A percentile compares a stretch with the other conserved stretches of the same genome.
These are phyloP conservation scores for Acyrthosiphon pisum DNA, from an alignment of 1,140 invertebrate species.

Conservation along the genomic window DNA sequence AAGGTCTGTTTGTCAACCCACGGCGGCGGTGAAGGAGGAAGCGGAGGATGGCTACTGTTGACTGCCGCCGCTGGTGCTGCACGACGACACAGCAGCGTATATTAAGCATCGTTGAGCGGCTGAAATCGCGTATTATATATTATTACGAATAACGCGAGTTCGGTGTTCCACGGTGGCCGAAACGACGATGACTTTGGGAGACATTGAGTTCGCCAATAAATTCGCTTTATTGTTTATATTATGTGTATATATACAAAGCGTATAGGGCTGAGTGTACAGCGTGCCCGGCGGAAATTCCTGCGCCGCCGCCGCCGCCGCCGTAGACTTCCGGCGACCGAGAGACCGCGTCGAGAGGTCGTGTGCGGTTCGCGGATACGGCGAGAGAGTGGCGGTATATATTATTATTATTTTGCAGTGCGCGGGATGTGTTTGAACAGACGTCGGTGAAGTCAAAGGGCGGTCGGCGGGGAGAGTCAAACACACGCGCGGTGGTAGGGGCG, in stretches of 20 bases:
- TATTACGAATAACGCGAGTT: neutral
- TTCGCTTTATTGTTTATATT: neutral
- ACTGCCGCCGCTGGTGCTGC: neutral
- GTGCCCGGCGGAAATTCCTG: neutral
- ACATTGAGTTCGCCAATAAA: neutral
- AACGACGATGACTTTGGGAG: neutral
- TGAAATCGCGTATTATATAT: neutral
- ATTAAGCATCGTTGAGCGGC: neutral
- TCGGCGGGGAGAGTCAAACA: neutral
- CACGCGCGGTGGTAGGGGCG: neutral
- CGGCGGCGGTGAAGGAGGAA: too few species aligned
- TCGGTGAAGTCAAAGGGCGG: neutral
- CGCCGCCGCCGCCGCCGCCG: neutral
- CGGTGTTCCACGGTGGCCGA: neutral
- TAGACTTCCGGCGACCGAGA: neutral
- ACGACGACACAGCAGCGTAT: neutral
- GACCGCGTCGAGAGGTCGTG: neutral
- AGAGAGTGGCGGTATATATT: too few species aligned
- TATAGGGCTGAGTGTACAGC: neutral
- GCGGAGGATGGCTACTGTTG: neutral
- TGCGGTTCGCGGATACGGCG: neutral
- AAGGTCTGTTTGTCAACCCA: constrained; percentile 1
- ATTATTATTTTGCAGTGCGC: neutral
- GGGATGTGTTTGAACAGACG: neutral
- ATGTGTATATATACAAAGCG: neutral